A percentile compares a stretch with the other conserved stretches of the same genome.
Conservation (phyloP, 2,113 vertebrate species). For the Cryptotis parvus region DNA sequence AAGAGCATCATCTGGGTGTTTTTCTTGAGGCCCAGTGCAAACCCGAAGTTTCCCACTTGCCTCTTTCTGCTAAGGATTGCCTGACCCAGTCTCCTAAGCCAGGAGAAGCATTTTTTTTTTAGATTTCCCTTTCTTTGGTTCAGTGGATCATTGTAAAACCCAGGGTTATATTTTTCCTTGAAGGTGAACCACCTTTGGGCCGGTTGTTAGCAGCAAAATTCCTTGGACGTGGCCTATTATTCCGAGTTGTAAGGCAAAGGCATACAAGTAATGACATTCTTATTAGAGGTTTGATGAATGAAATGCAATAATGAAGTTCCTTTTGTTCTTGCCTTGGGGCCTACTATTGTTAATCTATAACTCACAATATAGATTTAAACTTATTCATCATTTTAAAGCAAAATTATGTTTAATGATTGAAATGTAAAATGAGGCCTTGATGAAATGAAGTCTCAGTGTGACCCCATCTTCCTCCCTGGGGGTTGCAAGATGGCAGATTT, state of each 20-base stretch:
- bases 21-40: conserved; percentile 1
- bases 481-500: conserved; percentile 45
- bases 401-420: conserved; percentile 78
- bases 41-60: neutral
- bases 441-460: conserved; percentile 71
- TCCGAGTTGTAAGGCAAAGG: conserved; percentile 75
- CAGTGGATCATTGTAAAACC: conserved; percentile 72
- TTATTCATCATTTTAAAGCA: conserved; percentile 85
- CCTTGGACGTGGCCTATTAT: conserved; percentile 81
- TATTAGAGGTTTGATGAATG: conserved; percentile 89
- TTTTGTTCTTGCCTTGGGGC: conserved; percentile 86
- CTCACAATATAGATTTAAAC: conserved; percentile 84
- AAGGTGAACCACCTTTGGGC: conserved; percentile 73
- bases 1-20: conserved; percentile 44
- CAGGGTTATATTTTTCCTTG: conserved; percentile 75
- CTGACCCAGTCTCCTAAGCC: neutral
- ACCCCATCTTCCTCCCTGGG: conserved; percentile 28
- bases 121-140: conserved; percentile 62
- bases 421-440: conserved; percentile 79
- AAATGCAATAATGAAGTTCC: conserved; percentile 85
- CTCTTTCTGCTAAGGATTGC: neutral
- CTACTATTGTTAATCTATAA: conserved; percentile 83
- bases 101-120: conserved; percentile 12
- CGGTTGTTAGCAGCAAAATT: conserved; percentile 73
- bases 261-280: conserved; percentile 83